Percentiles rank a stretch among this genome's conserved stretches.
These are phyloP conservation scores for Neosilurus mollespiculum DNA, from an alignment of 2,797 vertebrate species.

Conservation along the genomic window DNA sequence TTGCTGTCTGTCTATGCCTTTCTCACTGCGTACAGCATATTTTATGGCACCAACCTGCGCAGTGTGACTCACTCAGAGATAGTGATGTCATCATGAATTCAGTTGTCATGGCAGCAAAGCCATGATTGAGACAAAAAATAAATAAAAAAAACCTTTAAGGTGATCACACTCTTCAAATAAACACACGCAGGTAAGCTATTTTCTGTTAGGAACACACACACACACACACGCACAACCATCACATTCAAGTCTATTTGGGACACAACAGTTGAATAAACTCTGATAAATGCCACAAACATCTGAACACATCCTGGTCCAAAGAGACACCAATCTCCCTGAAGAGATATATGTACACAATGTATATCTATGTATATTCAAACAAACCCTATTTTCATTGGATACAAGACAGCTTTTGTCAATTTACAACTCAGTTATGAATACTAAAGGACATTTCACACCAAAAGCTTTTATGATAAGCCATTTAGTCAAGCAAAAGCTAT, in stretches of 20 bases:
- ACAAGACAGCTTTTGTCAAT: neutral
- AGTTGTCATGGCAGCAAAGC: slow-evolving; percentile 72
- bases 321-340: neutral
- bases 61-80: slow-evolving; percentile 72
- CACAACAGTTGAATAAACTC: neutral
- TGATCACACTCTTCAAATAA: neutral
- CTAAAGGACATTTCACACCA: neutral
- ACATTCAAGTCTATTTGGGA: neutral
- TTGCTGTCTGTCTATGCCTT: slow-evolving; percentile 4
- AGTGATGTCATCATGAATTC: slow-evolving; percentile 68
- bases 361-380: no score
- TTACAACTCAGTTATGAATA: neutral
- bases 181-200: neutral
- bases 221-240: neutral
- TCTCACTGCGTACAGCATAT: slow-evolving; percentile 26
- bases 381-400: neutral
- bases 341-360: no score
- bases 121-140: slow-evolving; percentile 41
- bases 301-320: neutral
- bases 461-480: neutral
- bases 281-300: neutral
- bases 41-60: slow-evolving; percentile 44
- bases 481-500: neutral
- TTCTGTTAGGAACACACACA: slow-evolving; percentile 1
- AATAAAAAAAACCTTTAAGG: neutral